Conservation (phyloP, 2,888 invertebrate genomes). For the Arge pagana region DNA sequence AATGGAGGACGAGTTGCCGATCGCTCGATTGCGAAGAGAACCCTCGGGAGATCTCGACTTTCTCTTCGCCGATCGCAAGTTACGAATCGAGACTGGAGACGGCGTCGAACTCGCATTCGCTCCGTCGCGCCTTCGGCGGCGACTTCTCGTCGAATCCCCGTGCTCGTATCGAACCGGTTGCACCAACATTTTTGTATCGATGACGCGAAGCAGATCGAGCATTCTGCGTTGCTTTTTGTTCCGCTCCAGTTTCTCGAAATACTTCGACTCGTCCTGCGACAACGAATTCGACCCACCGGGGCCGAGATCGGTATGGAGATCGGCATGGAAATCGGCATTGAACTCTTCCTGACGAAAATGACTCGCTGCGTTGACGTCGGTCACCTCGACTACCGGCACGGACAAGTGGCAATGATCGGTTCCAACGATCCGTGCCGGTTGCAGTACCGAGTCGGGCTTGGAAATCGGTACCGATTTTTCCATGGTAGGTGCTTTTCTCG, state of each 20-base stretch:
- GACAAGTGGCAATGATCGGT: slow-evolving; percentile 32
- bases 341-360: slow-evolving; percentile 14
- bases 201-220: slow-evolving; percentile 49
- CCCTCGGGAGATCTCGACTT: slow-evolving; percentile 40
- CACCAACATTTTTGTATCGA: slow-evolving; percentile 50
- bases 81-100: slow-evolving; percentile 39
- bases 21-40: neutral
- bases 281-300: slow-evolving; percentile 5
- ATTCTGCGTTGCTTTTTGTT: slow-evolving; percentile 44
- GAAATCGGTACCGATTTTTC: no score
- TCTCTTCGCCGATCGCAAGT: slow-evolving; percentile 26
- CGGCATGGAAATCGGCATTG: neutral
- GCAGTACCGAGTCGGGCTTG: no score
- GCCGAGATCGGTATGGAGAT: slow-evolving; percentile 23
- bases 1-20: slow-evolving; percentile 15
- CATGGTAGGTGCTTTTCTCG: no score
- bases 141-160: slow-evolving; percentile 34
- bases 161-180: slow-evolving; percentile 34
- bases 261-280: slow-evolving; percentile 12
- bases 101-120: slow-evolving; percentile 34
- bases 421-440: slow-evolving; percentile 25
- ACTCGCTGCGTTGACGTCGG: slow-evolving; percentile 38
- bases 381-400: slow-evolving; percentile 34
- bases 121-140: slow-evolving; percentile 31
- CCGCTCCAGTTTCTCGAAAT: slow-evolving; percentile 31